A percentile compares a stretch with the other conserved stretches of the same genome.
These are phyloP conservation scores for Rhogogaster chlorosoma DNA, from an alignment of 2,888 invertebrate genomes.

Conservation along the genomic window DNA sequence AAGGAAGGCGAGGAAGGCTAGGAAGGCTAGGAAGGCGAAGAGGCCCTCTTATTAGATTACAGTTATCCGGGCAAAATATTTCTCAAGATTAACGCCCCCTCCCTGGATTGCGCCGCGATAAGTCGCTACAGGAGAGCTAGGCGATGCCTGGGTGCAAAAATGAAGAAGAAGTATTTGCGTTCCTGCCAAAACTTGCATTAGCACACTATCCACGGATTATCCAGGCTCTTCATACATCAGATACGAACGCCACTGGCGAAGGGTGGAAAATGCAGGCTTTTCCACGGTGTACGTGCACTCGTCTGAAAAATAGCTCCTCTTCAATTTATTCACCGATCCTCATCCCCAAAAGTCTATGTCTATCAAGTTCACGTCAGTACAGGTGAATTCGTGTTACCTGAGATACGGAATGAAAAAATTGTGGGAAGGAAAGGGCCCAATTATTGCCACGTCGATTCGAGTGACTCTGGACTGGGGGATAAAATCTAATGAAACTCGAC, in stretches of 20 bases:
- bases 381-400: neutral
- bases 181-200: slow-evolving; percentile 75
- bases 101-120: slow-evolving; percentile 65
- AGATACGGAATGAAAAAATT: neutral
- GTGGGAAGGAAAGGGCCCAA: neutral
- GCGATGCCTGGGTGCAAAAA: slow-evolving; percentile 63
- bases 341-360: slow-evolving; percentile 27
- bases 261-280: slow-evolving; percentile 45
- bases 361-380: neutral
- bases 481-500: slow-evolving; percentile 32
- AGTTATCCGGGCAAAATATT: slow-evolving; percentile 72
- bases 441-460: neutral
- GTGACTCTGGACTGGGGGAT: neutral
- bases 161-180: slow-evolving; percentile 71
- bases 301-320: slow-evolving; percentile 51
- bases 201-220: slow-evolving; percentile 72
- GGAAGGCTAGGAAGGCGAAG: slow-evolving; percentile 52
- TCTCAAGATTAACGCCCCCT: slow-evolving; percentile 72
- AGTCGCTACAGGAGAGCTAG: slow-evolving; percentile 66
- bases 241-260: slow-evolving; percentile 49
- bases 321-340: slow-evolving; percentile 47
- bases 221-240: slow-evolving; percentile 65
- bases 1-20: slow-evolving; percentile 27
- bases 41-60: slow-evolving; percentile 72
- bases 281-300: slow-evolving; percentile 37